Evolutionary conservation across 2,888 invertebrate genomes (phyloP).

Genomic region (Merodon equestris): DNA sequence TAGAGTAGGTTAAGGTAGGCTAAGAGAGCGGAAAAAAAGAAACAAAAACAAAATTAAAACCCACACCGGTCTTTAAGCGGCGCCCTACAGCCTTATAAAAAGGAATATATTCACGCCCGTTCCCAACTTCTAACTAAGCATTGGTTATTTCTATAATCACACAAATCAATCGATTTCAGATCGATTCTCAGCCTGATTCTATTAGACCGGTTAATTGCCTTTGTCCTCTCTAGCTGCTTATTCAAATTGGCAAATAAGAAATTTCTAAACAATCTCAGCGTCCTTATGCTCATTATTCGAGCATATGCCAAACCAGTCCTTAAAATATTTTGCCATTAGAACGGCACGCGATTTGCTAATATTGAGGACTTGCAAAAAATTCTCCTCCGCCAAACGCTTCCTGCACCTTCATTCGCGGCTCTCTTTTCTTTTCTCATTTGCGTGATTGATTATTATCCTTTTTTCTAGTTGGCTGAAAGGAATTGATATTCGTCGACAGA

Average conservation of each 20-base stretch:
- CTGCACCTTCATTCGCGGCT: not conserved
- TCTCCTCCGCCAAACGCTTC: constrained; percentile 5
- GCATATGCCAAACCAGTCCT: constrained; percentile 1
- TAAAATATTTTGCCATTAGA: constrained; percentile 57
- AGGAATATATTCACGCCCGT: too few species aligned
- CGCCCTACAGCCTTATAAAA: too few species aligned
- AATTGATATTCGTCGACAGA: constrained; percentile 24
- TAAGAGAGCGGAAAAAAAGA: too few species aligned
- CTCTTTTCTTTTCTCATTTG: constrained; percentile 29
- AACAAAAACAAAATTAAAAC: too few species aligned
- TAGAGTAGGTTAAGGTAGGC: too few species aligned
- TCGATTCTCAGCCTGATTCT: not conserved
- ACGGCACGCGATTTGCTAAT: constrained; percentile 61
- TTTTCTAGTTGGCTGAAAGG: constrained; percentile 42
- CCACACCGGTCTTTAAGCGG: too few species aligned
- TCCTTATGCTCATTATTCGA: not conserved
- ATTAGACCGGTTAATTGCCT: constrained; percentile 30
- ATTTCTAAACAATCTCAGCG: constrained; percentile 32
- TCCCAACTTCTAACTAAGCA: too few species aligned
- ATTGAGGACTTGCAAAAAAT: constrained; percentile 52
- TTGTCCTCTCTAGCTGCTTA: constrained; percentile 37
- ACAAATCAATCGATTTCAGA: too few species aligned
- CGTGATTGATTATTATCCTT: constrained; percentile 58
- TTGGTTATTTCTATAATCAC: too few species aligned
- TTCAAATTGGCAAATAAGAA: constrained; percentile 46